Conservation (phyloP, 2,888 invertebrate genomes). For the Drosophila algonquin region DNA sequence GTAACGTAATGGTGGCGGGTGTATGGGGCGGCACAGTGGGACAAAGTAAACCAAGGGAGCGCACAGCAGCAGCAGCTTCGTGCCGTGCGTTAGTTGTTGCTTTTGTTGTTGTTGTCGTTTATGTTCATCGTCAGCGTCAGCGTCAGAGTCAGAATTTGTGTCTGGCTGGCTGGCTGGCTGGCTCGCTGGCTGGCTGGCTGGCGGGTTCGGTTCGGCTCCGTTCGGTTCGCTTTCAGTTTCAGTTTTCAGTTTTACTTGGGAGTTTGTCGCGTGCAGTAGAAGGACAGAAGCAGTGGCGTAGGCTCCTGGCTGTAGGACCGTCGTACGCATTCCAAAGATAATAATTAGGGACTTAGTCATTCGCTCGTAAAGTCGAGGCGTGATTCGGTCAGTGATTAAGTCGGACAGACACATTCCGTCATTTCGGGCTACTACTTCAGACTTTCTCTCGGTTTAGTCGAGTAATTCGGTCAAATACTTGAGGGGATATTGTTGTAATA, state of each 20-base stretch:
- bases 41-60: neutral
- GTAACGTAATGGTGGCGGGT: conserved; percentile 21
- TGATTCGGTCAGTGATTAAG: conserved; percentile 33
- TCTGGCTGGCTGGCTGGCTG: neutral
- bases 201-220: conserved; percentile 20
- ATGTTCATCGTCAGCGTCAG: neutral
- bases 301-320: neutral
- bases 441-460: neutral
- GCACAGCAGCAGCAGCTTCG: conserved; percentile 13
- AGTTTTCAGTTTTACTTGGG: conserved; percentile 72
- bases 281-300: neutral
- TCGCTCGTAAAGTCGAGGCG: neutral
- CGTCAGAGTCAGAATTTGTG: conserved; percentile 50
- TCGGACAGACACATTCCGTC: conserved; percentile 3
- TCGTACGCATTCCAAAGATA: neutral
- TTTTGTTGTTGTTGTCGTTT: neutral
- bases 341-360: neutral
- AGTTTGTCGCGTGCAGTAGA: conserved; percentile 65
- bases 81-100: neutral
- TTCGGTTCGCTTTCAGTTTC: conserved; percentile 41
- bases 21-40: conserved; percentile 7
- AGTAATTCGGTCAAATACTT: neutral
- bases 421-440: neutral
- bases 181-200: neutral
- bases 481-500: neutral